These are phyloP conservation scores for Serripes groenlandicus DNA, from an alignment of 2,888 invertebrate species.

Conservation along the genomic window DNA sequence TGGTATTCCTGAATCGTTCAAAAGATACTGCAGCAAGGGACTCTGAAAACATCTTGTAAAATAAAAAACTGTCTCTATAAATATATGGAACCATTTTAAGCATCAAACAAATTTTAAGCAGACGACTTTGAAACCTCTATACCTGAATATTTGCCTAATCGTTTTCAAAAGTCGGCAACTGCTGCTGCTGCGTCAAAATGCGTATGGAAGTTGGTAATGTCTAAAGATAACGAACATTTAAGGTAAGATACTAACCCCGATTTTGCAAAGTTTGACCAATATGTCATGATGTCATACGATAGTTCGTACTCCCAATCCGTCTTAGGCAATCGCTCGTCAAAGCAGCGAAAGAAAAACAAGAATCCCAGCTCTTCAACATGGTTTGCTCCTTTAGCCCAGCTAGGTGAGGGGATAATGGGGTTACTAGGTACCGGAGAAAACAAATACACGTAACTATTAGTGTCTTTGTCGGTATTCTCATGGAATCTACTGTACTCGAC, in stretches of 20 bases:
- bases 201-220: too few species aligned
- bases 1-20: too few species aligned
- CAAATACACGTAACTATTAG: constrained; percentile 3
- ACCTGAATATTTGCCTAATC: too few species aligned
- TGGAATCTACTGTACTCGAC: background rate
- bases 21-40: too few species aligned
- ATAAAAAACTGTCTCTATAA: too few species aligned
- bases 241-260: constrained; percentile 3
- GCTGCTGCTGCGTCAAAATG: too few species aligned
- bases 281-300: constrained; percentile 6
- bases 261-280: constrained; percentile 27
- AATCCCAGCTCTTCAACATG: constrained; percentile 13
- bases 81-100: too few species aligned
- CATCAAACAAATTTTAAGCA: too few species aligned
- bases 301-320: constrained; percentile 16
- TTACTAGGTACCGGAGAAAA: background rate
- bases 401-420: background rate
- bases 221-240: too few species aligned
- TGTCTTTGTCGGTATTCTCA: background rate
- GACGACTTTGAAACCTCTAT: too few species aligned
- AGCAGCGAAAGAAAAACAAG: background rate
- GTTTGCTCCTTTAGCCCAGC: constrained; percentile 9
- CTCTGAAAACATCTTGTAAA: too few species aligned
- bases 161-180: too few species aligned
- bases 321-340: background rate